Evolutionary conservation across 2,113 vertebrate species (phyloP), one percentile per base, ranked within the genome.

Genomic region (Eublepharis macularius): DNA sequence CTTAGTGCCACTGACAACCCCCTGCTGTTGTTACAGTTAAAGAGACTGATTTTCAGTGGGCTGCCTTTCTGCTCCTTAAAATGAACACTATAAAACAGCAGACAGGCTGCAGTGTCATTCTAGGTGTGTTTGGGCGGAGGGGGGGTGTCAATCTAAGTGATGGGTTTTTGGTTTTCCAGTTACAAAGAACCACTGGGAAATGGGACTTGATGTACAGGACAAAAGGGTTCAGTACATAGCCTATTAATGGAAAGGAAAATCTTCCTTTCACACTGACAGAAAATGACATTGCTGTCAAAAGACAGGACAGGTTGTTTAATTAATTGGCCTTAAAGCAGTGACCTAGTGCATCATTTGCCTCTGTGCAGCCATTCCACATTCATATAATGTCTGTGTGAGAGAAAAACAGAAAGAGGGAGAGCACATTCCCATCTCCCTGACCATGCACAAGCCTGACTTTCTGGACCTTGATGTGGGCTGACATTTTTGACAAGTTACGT

Each of bases 51-150:
- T 93, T 86, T 79, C 82, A 91, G 86, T 79, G 57, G 3, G 90
- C 80, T 54, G 84, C 73, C 84, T 34, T 80, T 88, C 75, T 86
- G 57, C 81, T 91, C 76, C 86, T 82, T 87, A 73, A 83, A 81
- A 89, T 84, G 76, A 60, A 63, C 68, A 4, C 63, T 88, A 2
- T 77, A 83, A 88, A 93, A 93, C 77, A 91, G 90, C 80, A 84
- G 84, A 80, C 24, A 87, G 77, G 77, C 78, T 91, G 82, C 81
- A 86, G 90, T 83, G 88, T 76, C 49, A 49, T 78, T 85, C 32
- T 88, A 93, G 83, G 82, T 77, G 83, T 87, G n/a, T n/a, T n/a
- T n/a, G n/a, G n/a, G 87, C 92, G 87, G 85, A 86, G 91, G 88
- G 85, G 4, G 0, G n/a, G 86, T 43, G 66, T 82, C 88, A 84